Percentiles rank a stretch among this genome's conserved stretches.
These are phyloP conservation scores for Tribolium castaneum DNA, from an alignment of 1,140 invertebrate genomes.

Conservation along the genomic window DNA sequence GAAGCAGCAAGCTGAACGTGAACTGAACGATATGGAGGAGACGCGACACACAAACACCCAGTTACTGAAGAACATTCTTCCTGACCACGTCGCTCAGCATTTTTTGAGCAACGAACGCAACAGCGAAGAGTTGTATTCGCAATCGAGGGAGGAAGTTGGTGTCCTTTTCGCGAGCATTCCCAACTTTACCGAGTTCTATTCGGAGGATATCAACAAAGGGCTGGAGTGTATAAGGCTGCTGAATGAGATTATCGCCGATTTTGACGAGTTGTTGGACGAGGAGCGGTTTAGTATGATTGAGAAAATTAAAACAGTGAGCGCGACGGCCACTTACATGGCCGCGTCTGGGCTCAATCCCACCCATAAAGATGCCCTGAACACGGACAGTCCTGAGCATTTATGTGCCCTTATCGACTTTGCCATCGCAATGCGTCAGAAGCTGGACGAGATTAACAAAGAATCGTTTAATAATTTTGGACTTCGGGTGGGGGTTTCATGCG, in stretches of 20 bases:
- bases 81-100: conserved; percentile 94
- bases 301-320: conserved; percentile 98
- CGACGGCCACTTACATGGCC: conserved; percentile 97
- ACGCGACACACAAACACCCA: conserved; percentile 87
- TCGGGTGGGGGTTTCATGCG: conserved; percentile 92
- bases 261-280: conserved; percentile 92
- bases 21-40: conserved; percentile 92
- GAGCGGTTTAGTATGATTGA: conserved; percentile 91
- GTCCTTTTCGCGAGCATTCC: conserved; percentile 98
- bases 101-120: conserved; percentile 85
- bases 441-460: conserved; percentile 94
- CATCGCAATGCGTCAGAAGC: conserved; percentile 87
- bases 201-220: conserved; percentile 96
- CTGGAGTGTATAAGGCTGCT: conserved; percentile 97
- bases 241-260: conserved; percentile 98
- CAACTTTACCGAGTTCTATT: conserved; percentile 99
- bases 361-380: conserved; percentile 69
- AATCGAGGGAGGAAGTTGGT: conserved; percentile 91
- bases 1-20: conserved; percentile 92
- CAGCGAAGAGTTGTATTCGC: conserved; percentile 92
- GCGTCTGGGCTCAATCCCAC: conserved; percentile 93
- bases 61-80: conserved; percentile 92
- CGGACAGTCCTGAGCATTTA: conserved; percentile 79
- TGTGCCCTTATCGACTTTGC: conserved; percentile 94
- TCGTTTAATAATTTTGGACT: conserved; percentile 98